Conservation (phyloP, 2,113 vertebrate genomes). For the Halcyon senegalensis region DNA sequence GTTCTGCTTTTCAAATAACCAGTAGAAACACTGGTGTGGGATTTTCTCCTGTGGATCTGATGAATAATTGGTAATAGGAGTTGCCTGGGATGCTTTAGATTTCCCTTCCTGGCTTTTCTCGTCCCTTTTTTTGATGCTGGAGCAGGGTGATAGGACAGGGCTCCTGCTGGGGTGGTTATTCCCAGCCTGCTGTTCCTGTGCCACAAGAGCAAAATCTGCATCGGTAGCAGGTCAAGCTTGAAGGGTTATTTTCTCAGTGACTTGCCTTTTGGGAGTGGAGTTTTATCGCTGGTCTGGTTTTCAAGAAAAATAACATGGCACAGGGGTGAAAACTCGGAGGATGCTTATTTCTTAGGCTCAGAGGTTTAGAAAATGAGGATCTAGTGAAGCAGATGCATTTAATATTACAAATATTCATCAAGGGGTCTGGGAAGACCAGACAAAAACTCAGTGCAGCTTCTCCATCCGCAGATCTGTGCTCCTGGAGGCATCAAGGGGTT, state of each 20-base stretch:
- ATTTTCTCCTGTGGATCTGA: background rate
- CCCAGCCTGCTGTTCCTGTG: rapidly evolving
- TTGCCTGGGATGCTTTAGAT: background rate
- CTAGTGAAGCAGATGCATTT: background rate
- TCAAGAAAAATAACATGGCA: rapidly evolving
- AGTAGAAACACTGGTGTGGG: background rate
- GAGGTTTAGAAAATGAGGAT: background rate
- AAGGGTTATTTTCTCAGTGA: background rate
- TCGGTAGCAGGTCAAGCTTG: background rate
- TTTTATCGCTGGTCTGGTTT: background rate
- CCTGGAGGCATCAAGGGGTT: background rate
- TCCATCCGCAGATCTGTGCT: background rate
- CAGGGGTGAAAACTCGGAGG: background rate
- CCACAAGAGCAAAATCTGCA: background rate
- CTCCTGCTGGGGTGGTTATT: background rate
- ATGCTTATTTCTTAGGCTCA: background rate
- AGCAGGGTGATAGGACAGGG: background rate
- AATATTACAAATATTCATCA: background rate
- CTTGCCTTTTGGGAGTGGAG: background rate
- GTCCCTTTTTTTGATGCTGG: background rate
- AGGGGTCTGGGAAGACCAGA: background rate
- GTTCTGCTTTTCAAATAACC: background rate
- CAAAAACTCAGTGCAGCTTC: background rate
- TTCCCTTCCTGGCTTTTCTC: background rate
- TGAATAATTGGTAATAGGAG: background rate